Evolutionary conservation across 2,113 vertebrate species (phyloP).

Genomic region (Mystacornis crossleyi): DNA sequence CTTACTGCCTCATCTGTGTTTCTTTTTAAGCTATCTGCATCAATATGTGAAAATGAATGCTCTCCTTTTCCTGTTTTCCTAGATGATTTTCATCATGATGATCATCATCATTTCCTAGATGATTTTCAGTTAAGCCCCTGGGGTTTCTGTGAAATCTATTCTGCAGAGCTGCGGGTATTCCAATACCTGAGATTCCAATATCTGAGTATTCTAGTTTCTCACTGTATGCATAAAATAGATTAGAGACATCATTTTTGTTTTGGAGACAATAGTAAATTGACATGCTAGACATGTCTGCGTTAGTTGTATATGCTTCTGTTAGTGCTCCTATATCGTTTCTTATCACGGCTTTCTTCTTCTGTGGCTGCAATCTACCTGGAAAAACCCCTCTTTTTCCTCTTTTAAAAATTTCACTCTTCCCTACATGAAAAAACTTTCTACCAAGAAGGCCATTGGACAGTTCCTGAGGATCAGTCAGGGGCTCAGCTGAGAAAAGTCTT

Average conservation of each 20-base stretch:
- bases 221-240: not conserved
- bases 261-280: no score
- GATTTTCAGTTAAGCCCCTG: not conserved
- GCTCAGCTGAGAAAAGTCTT: not conserved
- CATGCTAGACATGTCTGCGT: not conserved
- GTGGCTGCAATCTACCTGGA: not conserved
- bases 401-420: not conserved
- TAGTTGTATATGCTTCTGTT: not conserved
- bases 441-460: not conserved
- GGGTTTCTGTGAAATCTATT: not conserved
- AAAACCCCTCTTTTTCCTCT: not conserved
- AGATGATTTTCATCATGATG: not conserved
- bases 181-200: not conserved
- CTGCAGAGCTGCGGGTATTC: not conserved
- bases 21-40: not conserved
- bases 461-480: not conserved
- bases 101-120: not conserved
- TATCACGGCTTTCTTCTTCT: not conserved
- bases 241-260: not conserved
- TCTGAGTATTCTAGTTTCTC: not conserved
- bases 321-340: not conserved
- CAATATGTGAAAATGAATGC: not conserved
- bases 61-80: not conserved
- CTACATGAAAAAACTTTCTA: not conserved
- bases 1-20: not conserved